Evolutionary conservation across 2,113 vertebrate genomes (phyloP), one percentile per base, ranked within the genome.

Genomic region (Myxocyprinus asiaticus): DNA sequence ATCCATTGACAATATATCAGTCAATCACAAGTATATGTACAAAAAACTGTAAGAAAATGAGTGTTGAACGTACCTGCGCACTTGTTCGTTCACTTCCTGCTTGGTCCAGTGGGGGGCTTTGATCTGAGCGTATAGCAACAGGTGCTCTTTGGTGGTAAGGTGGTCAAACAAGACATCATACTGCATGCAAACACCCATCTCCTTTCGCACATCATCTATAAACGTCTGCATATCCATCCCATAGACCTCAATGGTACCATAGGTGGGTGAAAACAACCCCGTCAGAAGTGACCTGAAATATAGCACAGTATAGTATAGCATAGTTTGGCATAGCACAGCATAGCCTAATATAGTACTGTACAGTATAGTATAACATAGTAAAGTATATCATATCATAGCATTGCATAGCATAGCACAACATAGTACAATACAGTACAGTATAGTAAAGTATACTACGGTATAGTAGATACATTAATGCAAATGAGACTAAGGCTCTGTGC

Each of bases 121-220:
- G 88, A 98, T 96, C 88, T 96, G 94, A 12, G 96, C 96, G 0
- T 99, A 99, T 2, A 99, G 90, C 78, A 97, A 88, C 47, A 99
- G 91, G 84, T 99, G 98, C 43, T 99, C 98, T 80, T 96, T 95
- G 9, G 94, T 91, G 50, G 96, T 99, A 81, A 99, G 95, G 82
- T 98, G 95, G 78, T 96, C 93, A 78, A 99, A 99, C 71, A 96
- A 91, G 75, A 99, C 96, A 0, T 99, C 94, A 0, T 99, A 97
- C 79, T 99, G 98, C 97, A 99, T 98, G 85, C 98, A 99, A 71
- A 99, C 95, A 0, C 98, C 97, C 84, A 99, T 94, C 64, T 92
- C 94, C 85, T 91, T 94, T 73, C 96, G 94, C 12, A 97, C 84
- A 0, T 88, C 88, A 4, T 94, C 90, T 0, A 94, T 92, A 78